Percentiles rank a stretch among this genome's conserved stretches.
Conservation (phyloP, 2,888 invertebrate species). For the Dynastes grantii region DNA sequence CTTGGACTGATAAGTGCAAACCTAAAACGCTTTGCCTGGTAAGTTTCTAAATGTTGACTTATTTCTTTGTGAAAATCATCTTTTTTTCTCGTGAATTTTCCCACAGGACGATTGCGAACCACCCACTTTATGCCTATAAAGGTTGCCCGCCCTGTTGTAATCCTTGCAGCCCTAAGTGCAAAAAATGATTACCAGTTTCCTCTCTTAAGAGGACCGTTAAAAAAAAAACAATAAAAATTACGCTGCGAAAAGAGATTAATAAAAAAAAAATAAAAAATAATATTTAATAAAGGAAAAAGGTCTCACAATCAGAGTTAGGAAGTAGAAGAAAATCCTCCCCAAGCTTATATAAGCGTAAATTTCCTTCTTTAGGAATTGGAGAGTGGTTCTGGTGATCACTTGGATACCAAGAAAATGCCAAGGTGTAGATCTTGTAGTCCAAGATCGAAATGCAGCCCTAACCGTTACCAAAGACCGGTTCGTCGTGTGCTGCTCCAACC, state of each 20-base stretch:
- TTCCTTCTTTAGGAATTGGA: no score
- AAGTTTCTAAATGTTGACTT: conserved; percentile 8
- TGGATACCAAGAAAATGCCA: conserved; percentile 34
- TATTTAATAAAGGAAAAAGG: not conserved
- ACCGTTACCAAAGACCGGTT: conserved; percentile 49
- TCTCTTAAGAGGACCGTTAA: not conserved
- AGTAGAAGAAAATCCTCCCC: not conserved
- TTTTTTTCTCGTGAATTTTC: not conserved
- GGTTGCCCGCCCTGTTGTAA: conserved; percentile 45
- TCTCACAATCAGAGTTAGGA: not conserved
- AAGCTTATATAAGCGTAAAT: not conserved
- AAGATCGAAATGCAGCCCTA: conserved; percentile 47
- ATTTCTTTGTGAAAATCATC: not conserved
- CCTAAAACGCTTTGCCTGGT: conserved; percentile 55
- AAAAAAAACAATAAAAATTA: not conserved
- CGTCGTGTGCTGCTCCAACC: conserved; percentile 56
- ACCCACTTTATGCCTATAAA: conserved; percentile 47
- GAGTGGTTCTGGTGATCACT: no score
- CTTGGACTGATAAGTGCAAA: conserved; percentile 40
- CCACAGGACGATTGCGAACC: conserved; percentile 51
- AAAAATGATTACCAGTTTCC: not conserved
- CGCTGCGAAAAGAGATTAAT: not conserved
- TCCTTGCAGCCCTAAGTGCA: conserved; percentile 34
- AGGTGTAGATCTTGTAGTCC: conserved; percentile 52
- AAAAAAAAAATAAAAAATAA: not conserved